Base-by-base conservation (phyloP, 2,888 invertebrate species). In the Aelia acuminata region DNA sequence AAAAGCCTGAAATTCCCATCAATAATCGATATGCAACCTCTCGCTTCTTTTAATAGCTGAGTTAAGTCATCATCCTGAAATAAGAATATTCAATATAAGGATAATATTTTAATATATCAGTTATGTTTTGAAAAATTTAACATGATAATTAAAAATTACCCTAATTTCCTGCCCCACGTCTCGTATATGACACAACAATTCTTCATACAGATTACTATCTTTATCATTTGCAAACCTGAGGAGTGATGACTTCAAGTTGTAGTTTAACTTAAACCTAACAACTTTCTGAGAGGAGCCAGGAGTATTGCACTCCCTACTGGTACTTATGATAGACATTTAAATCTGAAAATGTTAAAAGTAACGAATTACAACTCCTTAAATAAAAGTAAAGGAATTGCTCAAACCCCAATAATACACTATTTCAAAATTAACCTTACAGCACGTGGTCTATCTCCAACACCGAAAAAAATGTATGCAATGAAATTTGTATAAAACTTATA, bases 1-100 rank as follows among this genome's bases (percentile, higher is more conserved):
- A 95, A 93, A 84, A 93, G 91, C 90, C 93, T 93, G 90, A 95
- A 93, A 88, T 93, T 93, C 47, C 94, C 93, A 89, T 93, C 94
- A 39, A 96, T 91, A 31, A 94, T 91, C n/a, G 94, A 93, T 47
- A 95, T 93, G 91, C 94, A 94, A 90, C 94, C 93, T 75, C 93
- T 93, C 0, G 94, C 93, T 91, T 95, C 94, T 75, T 91, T 91
- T 31, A 95, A 91, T 70, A 95, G 92, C 39, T 93, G 92, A n/a
- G 93, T 90, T 39, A 95, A 92, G 90, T 95, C 94, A 11, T 91
- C 91, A 91, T 95, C 95, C 93, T 94, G 91, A 47, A 93, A 92
- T 90, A 88, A 70, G 57, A 70, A 35, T 20, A 70, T 18, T 7
- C 63, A 35, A 13, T n/a, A n/a, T n/a, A n/a, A 35, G 13, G 20